Conservation (phyloP, 2,888 invertebrate species). For the Glyphotaelius pellucidus region DNA sequence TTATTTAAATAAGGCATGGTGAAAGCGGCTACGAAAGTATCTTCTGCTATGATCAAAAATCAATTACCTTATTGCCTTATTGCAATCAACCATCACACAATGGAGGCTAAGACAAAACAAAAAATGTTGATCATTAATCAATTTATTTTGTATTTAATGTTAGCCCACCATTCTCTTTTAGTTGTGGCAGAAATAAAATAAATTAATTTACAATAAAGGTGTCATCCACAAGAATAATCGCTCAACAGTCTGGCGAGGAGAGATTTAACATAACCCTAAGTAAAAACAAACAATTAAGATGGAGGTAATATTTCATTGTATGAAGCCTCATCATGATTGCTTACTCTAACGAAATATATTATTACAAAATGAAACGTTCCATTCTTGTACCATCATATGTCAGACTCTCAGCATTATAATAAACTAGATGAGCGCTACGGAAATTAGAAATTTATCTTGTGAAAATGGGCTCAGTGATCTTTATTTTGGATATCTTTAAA, state of each 20-base stretch:
- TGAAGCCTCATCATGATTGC: background rate
- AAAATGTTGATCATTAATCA: background rate
- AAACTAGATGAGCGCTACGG: background rate
- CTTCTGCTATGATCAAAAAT: background rate
- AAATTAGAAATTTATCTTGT: background rate
- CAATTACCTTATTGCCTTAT: background rate
- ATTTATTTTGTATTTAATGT: background rate
- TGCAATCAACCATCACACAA: background rate
- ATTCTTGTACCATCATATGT: background rate
- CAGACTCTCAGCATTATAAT: background rate
- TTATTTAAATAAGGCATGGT: background rate
- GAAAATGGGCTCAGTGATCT: no score
- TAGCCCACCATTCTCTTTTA: background rate
- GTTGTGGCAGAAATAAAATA: background rate
- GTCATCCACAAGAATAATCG: background rate
- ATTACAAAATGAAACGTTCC: conserved; percentile 29
- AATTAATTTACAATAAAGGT: background rate
- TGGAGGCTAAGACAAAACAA: background rate
- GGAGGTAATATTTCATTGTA: background rate
- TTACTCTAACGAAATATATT: background rate
- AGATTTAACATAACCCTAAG: background rate
- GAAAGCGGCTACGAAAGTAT: background rate
- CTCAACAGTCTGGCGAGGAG: background rate
- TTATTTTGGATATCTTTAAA: no score
- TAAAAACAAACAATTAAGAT: background rate